Evolutionary conservation across 2,797 vertebrate genomes (phyloP), one percentile per base, ranked within the genome.

Genomic region (Syndactyla subalaris): DNA sequence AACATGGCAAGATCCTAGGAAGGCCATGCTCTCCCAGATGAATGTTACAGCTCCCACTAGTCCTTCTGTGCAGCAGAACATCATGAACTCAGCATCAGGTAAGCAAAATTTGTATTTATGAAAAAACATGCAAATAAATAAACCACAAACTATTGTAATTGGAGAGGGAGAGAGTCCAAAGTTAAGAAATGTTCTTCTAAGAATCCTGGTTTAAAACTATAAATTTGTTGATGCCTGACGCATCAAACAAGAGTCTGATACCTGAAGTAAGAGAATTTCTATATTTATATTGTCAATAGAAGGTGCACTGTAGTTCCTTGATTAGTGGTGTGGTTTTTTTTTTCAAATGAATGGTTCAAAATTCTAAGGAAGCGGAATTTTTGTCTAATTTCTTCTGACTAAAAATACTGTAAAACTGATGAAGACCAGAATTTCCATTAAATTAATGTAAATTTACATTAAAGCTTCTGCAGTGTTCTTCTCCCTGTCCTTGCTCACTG

Each of bases 1-100:
- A 88, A 99, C 99, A 94, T 99, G 99, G 99, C 99, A 99, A 95
- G 99, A 99, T 96, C 99, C 99, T 74, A 98, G 99, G 85, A 99
- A 99, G 97, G 98, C 99, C 67, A 98, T 99, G 95, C 98, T 99
- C 49, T 98, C 98, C 23, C 99, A 99, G 98, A 98, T 99, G 98
- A 99, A 98, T 68, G 98, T 99, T 91, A 94, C 98, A 6, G 93
- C 99, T 27, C 98, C 99, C 7, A 95, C 99, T 95, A 99, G 98
- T 75, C 98, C 99, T 32, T 98, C 99, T 1, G 98, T 98, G 94
- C 99, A 98, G 51, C 99, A 99, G 98, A 99, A 98, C 95, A 96
- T 99, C 70, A 99, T 99, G 98, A 99, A 98, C 97, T 98, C 99
- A 0, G 98, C 99, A 94, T 98, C 98, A 87, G 99, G 99, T 99